Evolutionary conservation across 2,113 vertebrate species (phyloP), one percentile per base, ranked within the genome.

Genomic region (Equus przewalskii): DNA sequence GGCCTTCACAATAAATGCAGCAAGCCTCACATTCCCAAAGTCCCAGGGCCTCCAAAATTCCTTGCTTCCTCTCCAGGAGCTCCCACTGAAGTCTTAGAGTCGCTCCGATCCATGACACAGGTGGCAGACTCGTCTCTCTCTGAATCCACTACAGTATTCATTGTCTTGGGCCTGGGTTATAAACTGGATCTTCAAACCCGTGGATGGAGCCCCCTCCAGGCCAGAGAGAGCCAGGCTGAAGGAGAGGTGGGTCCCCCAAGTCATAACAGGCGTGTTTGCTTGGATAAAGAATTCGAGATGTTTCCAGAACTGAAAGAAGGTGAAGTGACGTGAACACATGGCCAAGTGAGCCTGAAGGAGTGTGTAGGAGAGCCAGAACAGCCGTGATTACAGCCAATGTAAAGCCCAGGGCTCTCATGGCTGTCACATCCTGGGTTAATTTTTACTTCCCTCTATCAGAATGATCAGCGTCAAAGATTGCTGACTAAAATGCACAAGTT

Each of bases 371-470:
- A 41, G 4, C 13, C 13, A n/a, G 7, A 54, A 56, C 13, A 13
- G 24, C 36, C 4, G 0, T 5, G 22, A 24, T 5, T 2, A 28
- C 0, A 4, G 18, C 28, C 16, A 1, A 54, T 30, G 5, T 69
- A 7, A 15, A 7, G 6, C 33, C 33, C 41, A 75, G 72, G 13
- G 24, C 24, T n/a, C 69, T 51, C 49, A 51, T 51, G 9, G 49
- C 7, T 51, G 49, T 51, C 49, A 51, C 49, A 51, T 51, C 8
- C 49, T 54, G 10, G 14, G 36, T 30, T 18, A 19, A 36, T 44
- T 18, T 36, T 30, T 16, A 44, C 60, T 46, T 64, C 13, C 24
- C 28, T 49, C 30, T 7, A 1, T 8, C 33, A 24, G 19, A 49
- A 24, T 33, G 13, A 49, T 46, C 82, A 51, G 8, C 8, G 44